A percentile compares a stretch with the other conserved stretches of the same genome.
phyloP scores from a whole-genome alignment of 2,888 invertebrate species.

The Ptychoptera contaminata region DNA sequence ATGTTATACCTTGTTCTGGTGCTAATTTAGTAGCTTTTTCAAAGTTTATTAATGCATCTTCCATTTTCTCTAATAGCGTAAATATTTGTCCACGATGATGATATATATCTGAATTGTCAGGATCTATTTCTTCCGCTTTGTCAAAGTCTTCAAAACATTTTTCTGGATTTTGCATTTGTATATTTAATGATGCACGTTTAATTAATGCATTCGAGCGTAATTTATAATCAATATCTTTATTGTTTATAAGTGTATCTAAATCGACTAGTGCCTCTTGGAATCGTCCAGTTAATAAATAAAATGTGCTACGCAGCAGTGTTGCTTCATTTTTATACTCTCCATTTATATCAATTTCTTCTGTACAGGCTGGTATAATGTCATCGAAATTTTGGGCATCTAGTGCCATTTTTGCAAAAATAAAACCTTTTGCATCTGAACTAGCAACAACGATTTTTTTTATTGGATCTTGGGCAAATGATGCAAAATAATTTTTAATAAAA shows the following conservation, averaged over 20 bases:
- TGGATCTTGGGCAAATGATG: constrained; percentile 78
- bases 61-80: constrained; percentile 63
- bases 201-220: constrained; percentile 72
- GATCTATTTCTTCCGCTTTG: constrained; percentile 56
- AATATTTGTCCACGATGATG: constrained; percentile 86
- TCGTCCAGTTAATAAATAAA: constrained; percentile 62
- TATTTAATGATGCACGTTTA: constrained; percentile 69
- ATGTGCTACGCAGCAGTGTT: constrained; percentile 66
- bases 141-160: constrained; percentile 67
- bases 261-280: constrained; percentile 57
- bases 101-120: constrained; percentile 75
- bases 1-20: constrained; percentile 71
- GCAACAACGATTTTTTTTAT: constrained; percentile 40
- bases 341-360: constrained; percentile 53
- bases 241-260: constrained; percentile 51
- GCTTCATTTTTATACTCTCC: constrained; percentile 51
- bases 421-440: constrained; percentile 39
- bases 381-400: constrained; percentile 58
- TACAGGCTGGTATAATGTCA: constrained; percentile 61
- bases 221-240: constrained; percentile 38
- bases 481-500: constrained; percentile 75
- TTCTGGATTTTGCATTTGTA: constrained; percentile 60
- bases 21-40: constrained; percentile 65
- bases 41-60: constrained; percentile 70
- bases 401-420: constrained; percentile 52